Conservation (phyloP, 2,797 vertebrate genomes). For the Tenualosa ilisha region DNA sequence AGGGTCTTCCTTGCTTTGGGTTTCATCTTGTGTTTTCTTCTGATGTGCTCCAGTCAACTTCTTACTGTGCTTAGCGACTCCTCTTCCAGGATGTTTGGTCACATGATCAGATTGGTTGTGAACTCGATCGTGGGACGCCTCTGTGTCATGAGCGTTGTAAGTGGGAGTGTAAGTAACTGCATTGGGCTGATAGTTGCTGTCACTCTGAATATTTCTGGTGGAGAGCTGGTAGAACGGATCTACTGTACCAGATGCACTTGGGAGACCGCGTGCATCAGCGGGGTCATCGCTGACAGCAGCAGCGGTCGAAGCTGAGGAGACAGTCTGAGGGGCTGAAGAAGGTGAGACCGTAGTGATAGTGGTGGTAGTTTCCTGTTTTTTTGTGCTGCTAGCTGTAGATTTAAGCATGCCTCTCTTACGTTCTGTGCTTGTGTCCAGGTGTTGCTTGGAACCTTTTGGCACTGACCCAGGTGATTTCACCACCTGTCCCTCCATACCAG, state of each 20-base stretch:
- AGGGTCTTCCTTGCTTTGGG: constrained; percentile 69
- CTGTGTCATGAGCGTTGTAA: background rate
- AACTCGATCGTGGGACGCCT: background rate
- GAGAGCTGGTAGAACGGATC: constrained; percentile 64
- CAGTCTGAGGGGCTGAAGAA: constrained; percentile 16
- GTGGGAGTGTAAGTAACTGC: background rate
- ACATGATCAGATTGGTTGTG: background rate
- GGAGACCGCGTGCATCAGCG: constrained; percentile 45
- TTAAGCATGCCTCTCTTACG: constrained; percentile 50
- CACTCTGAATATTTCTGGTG: constrained; percentile 48
- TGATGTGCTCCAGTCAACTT: constrained; percentile 69
- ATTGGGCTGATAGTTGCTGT: constrained; percentile 49
- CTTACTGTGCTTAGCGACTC: constrained; percentile 55
- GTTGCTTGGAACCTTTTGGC: background rate
- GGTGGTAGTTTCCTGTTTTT: constrained; percentile 4
- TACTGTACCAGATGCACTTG: constrained; percentile 55
- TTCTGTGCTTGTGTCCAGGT: constrained; percentile 39
- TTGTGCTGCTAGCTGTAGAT: constrained; percentile 37
- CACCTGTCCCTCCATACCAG: constrained; percentile 82
- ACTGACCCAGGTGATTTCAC: constrained; percentile 54
- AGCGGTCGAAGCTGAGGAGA: constrained; percentile 50
- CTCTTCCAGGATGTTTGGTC: background rate
- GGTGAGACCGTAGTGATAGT: constrained; percentile 57
- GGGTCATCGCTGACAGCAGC: constrained; percentile 68
- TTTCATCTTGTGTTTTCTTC: constrained; percentile 76